Conservation (phyloP, 2,888 invertebrate species). For the Xanthia togata region DNA sequence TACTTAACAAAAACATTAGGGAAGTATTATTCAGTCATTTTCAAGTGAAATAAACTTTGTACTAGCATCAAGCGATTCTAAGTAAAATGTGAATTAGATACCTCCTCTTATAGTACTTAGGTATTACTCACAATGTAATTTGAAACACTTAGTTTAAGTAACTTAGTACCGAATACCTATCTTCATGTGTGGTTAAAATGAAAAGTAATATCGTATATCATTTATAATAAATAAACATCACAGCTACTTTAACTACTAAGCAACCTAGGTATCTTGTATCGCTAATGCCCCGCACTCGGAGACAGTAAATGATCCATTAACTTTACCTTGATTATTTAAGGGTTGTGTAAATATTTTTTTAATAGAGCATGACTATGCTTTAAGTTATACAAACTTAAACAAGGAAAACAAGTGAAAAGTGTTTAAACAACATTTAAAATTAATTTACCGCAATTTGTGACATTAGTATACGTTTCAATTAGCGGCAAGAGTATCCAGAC, state of each 20-base stretch:
- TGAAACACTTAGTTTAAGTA: constrained; percentile 14
- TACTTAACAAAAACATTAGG: constrained; percentile 15
- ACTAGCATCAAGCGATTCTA: neutral
- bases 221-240: constrained; percentile 52
- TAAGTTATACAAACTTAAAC: neutral
- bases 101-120: neutral
- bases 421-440: neutral
- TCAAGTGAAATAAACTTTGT: constrained; percentile 8
- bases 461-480: neutral
- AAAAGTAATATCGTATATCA: constrained; percentile 56
- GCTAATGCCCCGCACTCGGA: constrained; percentile 40
- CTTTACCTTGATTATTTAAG: constrained; percentile 22
- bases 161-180: constrained; percentile 17
- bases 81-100: neutral
- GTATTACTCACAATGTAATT: constrained; percentile 19
- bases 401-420: neutral
- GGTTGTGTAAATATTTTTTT: constrained; percentile 19
- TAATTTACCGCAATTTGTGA: neutral
- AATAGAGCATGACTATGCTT: neutral
- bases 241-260: constrained; percentile 46
- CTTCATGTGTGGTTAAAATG: constrained; percentile 55
- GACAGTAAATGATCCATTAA: constrained; percentile 51
- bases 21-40: neutral
- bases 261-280: constrained; percentile 49
- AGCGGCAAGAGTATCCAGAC: neutral